Conservation (phyloP, 2,113 vertebrate species). For the Sinocyclocheilus rhinocerous region DNA sequence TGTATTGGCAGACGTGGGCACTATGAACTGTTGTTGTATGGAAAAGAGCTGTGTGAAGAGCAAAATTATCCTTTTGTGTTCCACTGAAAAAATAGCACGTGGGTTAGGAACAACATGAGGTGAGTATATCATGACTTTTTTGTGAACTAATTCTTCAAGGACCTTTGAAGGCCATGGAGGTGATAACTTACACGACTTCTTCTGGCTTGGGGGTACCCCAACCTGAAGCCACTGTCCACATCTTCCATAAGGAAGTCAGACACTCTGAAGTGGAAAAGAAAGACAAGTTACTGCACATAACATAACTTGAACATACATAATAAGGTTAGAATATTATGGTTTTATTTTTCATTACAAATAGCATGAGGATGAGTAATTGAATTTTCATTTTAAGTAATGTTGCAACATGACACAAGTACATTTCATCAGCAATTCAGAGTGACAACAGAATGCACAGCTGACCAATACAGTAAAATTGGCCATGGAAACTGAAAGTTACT, state of each 20-base stretch:
- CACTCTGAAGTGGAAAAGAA: slow-evolving; percentile 77
- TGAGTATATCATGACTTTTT: not conserved
- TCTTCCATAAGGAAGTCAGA: slow-evolving; percentile 99
- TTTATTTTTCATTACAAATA: not conserved
- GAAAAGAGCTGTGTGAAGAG: not conserved
- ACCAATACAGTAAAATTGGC: not conserved
- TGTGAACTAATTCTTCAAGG: not conserved
- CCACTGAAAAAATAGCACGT: not conserved
- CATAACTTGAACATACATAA: too few relatives aligned
- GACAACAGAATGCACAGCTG: not conserved
- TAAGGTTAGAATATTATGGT: not conserved
- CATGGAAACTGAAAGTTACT: not conserved
- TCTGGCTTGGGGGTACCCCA: slow-evolving; percentile 85
- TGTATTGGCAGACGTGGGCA: not conserved
- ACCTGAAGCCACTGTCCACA: slow-evolving; percentile 88
- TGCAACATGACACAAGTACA: not conserved
- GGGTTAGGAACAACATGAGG: not conserved
- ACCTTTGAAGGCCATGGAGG: not conserved
- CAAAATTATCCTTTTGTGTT: not conserved
- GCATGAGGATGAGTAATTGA: not conserved
- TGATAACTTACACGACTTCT: slow-evolving; percentile 85
- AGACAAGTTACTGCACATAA: not conserved
- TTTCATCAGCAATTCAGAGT: not conserved
- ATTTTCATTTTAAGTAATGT: not conserved
- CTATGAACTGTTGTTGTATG: not conserved